Percentiles rank a stretch among this genome's conserved stretches.
These are phyloP conservation scores for Lates japonicus DNA, from an alignment of 2,797 vertebrate genomes.

Conservation along the genomic window DNA sequence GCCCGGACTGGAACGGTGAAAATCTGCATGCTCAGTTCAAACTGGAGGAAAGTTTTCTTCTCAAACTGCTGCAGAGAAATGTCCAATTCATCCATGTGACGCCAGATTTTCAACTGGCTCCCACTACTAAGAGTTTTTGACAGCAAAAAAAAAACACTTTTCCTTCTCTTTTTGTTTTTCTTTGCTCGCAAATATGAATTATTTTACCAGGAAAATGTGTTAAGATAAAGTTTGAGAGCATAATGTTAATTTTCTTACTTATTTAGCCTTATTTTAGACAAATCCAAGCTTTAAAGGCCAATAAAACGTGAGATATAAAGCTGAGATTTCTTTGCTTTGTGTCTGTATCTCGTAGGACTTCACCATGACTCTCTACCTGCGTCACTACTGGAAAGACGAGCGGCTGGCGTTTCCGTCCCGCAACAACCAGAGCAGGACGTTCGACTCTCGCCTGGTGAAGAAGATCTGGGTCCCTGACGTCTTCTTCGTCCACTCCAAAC, in stretches of 20 bases:
- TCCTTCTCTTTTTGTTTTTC: neutral
- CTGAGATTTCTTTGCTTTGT: neutral
- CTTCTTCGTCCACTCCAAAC: conserved; percentile 95
- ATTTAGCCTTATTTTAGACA: neutral
- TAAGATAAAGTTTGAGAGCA: neutral
- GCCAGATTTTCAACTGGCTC: neutral
- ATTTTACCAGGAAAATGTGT: neutral
- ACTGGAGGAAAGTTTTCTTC: too few relatives aligned
- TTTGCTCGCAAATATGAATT: neutral
- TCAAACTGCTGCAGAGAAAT: conserved; percentile 1
- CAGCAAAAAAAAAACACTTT: neutral
- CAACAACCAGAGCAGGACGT: conserved; percentile 92
- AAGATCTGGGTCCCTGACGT: conserved; percentile 95
- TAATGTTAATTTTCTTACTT: neutral
- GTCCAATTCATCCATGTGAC: neutral
- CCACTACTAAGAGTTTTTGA: too few relatives aligned
- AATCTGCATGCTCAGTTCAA: neutral
- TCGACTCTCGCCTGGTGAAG: conserved; percentile 91
- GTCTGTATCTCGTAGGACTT: conserved; percentile 86
- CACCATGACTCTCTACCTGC: conserved; percentile 94
- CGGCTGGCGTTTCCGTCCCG: conserved; percentile 90
- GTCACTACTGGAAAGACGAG: conserved; percentile 96
- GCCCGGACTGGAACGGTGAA: neutral
- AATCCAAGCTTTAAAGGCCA: neutral
- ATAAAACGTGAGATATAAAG: neutral